Conservation (phyloP, 2,888 invertebrate genomes). For the Drosophila neutralis region DNA sequence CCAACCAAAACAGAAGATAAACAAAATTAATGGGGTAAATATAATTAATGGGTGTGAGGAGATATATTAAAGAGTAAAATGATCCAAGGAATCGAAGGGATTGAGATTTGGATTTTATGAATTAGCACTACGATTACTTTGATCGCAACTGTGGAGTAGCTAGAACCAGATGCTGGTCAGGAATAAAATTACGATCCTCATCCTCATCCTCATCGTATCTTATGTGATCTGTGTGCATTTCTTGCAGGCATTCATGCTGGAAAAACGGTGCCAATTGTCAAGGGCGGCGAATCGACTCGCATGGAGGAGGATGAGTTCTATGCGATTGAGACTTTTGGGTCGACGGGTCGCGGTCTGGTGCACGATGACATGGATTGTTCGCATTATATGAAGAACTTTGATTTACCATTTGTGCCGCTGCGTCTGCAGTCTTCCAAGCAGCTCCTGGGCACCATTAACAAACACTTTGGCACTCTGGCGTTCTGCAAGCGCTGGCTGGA, state of each 20-base stretch:
- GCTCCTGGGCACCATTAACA: slow-evolving; percentile 95
- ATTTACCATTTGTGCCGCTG: slow-evolving; percentile 95
- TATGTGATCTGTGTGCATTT: too few relatives aligned
- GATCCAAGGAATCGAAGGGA: too few relatives aligned
- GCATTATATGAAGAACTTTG: slow-evolving; percentile 99
- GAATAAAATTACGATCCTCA: neutral
- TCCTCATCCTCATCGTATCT: neutral
- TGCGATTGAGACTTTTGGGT: slow-evolving; percentile 99
- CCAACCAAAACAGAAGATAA: too few relatives aligned
- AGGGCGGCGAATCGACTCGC: slow-evolving; percentile 97
- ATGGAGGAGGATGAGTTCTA: slow-evolving; percentile 99
- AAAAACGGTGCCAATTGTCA: slow-evolving; percentile 99
- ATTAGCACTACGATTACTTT: too few relatives aligned
- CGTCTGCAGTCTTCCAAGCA: slow-evolving; percentile 97
- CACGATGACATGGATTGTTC: slow-evolving; percentile 99
- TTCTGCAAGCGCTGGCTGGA: slow-evolving; percentile 99
- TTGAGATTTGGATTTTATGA: too few relatives aligned
- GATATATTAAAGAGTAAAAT: too few relatives aligned
- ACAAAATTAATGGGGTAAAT: too few relatives aligned
- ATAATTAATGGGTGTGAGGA: too few relatives aligned
- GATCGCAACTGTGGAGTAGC: too few relatives aligned
- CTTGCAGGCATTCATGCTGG: slow-evolving; percentile 94
- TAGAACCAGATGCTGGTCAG: neutral
- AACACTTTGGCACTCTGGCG: slow-evolving; percentile 98
- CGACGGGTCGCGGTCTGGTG: slow-evolving; percentile 96